Base-by-base conservation (phyloP, 2,888 invertebrate species). In the Cyaniris semiargus region DNA sequence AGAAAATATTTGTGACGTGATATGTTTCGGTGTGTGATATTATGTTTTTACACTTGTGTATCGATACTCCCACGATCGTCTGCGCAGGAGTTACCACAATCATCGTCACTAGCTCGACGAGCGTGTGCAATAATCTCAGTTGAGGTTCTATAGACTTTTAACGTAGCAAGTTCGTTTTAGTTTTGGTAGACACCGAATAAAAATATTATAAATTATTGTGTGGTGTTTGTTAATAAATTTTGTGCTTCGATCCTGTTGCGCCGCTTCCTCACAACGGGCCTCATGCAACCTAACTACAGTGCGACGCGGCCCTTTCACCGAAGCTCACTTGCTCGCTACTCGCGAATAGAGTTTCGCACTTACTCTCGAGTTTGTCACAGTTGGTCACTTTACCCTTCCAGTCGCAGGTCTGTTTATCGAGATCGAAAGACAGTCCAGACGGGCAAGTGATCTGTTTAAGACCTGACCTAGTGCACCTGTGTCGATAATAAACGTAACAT, bases 321-420 rank as follows among this genome's bases (percentile, higher is more conserved):
- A 93, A 93, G 93, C 93, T 89, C 86, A 86, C 85, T 90, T 93
- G 92, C 88, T 90, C 87, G 91, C 91, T 91, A 91, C 88, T 86
- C 91, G 90, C 90, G 89, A 90, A 89, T 91, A 92, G 89, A 89
- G 87, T 85, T 88, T 90, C 91, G 90, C 95, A 97, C 98, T 98
- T 97, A 98, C 98, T 98, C 96, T 98, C 98, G 94, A 98, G 96
- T 95, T 96, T 97, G 96, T 98, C 97, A 96, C 98, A 98, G 96
- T 97, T 98, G 95, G 95, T 96, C 95, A 98, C 98, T 96, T 98
- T 98, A 95, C 97, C 98, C 96, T 98, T 98, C 98, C 98, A 98
- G 96, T 98, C 98, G 95, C 98, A 98, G 94, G 98, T 98, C 96
- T 98, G 98, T 96, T 98, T 98, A 95, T 97, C 97, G 95, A 98